These are phyloP conservation scores for Oryzias sinensis DNA, from an alignment of 2,797 vertebrate genomes.

Conservation along the genomic window DNA sequence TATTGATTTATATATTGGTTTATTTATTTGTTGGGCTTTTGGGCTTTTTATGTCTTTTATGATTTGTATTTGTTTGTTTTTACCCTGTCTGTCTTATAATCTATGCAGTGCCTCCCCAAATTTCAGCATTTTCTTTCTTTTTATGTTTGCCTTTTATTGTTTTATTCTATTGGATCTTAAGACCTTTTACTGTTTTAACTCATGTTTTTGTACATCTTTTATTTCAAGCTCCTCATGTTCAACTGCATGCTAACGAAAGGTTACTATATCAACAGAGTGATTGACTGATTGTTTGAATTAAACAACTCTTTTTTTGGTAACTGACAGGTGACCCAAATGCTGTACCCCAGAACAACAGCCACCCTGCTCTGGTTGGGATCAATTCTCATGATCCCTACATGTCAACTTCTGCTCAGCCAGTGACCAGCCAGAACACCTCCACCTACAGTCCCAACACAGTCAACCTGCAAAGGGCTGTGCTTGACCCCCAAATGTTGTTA, in stretches of 20 bases:
- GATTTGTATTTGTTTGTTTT: too few species aligned
- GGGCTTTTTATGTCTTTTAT: too few species aligned
- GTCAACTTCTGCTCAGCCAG: constrained; percentile 73
- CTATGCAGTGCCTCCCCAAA: too few species aligned
- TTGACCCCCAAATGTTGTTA: constrained; percentile 71
- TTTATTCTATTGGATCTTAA: too few species aligned
- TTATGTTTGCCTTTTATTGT: too few species aligned
- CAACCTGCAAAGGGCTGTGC: constrained; percentile 19
- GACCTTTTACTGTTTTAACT: too few species aligned
- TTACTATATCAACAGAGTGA: too few species aligned
- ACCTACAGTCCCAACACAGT: constrained; percentile 34
- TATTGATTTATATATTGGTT: constrained; percentile 31
- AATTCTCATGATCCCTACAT: constrained; percentile 73
- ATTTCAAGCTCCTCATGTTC: too few species aligned
- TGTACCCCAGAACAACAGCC: constrained; percentile 77
- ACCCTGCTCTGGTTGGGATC: constrained; percentile 79
- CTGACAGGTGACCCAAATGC: constrained; percentile 79
- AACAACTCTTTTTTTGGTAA: constrained; percentile 7
- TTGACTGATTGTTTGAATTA: background rate
- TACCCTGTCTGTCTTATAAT: too few species aligned
- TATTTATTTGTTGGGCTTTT: background rate
- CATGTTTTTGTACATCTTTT: too few species aligned
- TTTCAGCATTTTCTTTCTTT: too few species aligned
- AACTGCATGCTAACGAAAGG: too few species aligned
- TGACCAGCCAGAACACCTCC: constrained; percentile 67